Base-by-base conservation (phyloP, 2,888 invertebrate species). In the Syrphus vitripennis region DNA sequence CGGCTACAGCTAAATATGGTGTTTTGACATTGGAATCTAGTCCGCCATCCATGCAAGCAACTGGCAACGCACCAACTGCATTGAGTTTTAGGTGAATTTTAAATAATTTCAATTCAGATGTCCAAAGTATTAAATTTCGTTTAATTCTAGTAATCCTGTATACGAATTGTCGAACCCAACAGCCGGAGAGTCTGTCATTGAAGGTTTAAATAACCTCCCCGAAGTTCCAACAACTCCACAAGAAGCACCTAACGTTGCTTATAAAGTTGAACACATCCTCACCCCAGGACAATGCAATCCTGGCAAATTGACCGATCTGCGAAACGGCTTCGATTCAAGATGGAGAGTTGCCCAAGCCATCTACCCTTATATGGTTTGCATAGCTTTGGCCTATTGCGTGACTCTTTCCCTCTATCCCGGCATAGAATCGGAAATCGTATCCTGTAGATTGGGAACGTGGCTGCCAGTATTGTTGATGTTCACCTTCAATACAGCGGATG, bases 381-480 rank as follows among this genome's bases (percentile, higher is more conserved):
- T 98, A 88, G 96, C 96, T 0, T 92, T 97, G 83, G 97, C 97
- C 2, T 98, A 98, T 91, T 97, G 97, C 90, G 97, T 97, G 0
- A 98, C 98, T 0, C 94, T 98, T 4, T 97, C 97, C 83, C 93
- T 98, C 19, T 98, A 98, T 91, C 98, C 98, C 0, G 98, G 98
- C 67, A 97, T 98, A 65, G 95, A 97, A 75, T 97, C 97, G 0
- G 98, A 98, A 91, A 96, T 98, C 31, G 94, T 95, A 14, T 97
- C 97, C 79, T 98, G 97, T 90, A 94, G 94, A 26, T 94, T 97
- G 48, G 95, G 95, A 16, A 95, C 95, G 2, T 98, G 98, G 98
- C 97, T 98, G 96, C 98, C 98, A 0, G 97, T 98, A 34, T 93
- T 98, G 50, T 94, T 98, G 78, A 98, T 98, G 97, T 95, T 97